Evolutionary conservation across 1,140 invertebrate genomes (phyloP), one percentile per base, ranked within the genome.

Genomic region (Bombus polaris): DNA sequence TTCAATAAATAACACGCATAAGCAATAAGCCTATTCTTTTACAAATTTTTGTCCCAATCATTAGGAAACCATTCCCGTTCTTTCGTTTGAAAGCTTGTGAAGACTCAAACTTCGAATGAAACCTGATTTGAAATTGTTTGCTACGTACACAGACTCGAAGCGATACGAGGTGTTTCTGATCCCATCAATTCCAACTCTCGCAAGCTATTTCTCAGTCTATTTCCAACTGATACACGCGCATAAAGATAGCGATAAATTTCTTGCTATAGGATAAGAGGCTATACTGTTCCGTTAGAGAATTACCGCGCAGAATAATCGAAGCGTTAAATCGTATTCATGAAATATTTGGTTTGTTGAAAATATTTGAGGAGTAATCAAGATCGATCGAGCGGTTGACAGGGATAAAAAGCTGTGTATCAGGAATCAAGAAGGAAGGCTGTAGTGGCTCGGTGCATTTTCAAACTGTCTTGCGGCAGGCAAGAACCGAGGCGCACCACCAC

Each of bases 401-500:
- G 32, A 44, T 44, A 68, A 42, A 74, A 76, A 80, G 13, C 3
- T 15, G 12, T 57, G 62, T 65, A 75, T 70, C 15, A 28, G 65
- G 35, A 53, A 53, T 53, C 18, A 53, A 83, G 59, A 62, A 59
- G 62, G 71, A 85, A 57, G n/a, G 28, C 42, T 59, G n/a, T 28
- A n/a, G 28, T 53, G 35, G 75, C 37, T 42, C 37, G 65, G 59
- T 83, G 66, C 74, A 87, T 90, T 90, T 85, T 84, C 81, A 85
- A 90, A 89, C 53, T 77, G 35, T 74, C 62, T 85, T 71, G 68
- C 70, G 72, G 76, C 62, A 65, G 75, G 57, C 47, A 79, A 74
- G 83, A 85, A 42, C 39, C 75, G 35, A 73, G 76, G 22, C n/a
- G 32, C 15, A 22, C 42, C 35, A 62, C 70, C 47, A 47, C 37